Evolutionary conservation across 2,113 vertebrate species (phyloP).

Genomic region (Ascaphus truei): DNA sequence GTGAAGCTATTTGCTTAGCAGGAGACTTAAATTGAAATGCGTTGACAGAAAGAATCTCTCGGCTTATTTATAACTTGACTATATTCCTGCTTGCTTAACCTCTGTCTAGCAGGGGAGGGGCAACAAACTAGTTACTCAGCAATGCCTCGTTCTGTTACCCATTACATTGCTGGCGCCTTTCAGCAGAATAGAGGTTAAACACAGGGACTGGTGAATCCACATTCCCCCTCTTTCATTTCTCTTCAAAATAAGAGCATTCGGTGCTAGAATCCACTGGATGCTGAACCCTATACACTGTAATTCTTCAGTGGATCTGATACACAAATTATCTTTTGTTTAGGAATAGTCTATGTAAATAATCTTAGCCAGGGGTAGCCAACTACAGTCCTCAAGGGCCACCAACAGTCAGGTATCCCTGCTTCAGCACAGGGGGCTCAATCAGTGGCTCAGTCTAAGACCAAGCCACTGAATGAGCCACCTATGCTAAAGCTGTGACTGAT

Average conservation of each 20-base stretch:
- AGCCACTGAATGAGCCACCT: too few relatives aligned
- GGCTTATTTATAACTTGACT: constrained; percentile 52
- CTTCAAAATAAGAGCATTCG: too few relatives aligned
- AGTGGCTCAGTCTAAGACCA: too few relatives aligned
- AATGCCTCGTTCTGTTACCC: not conserved
- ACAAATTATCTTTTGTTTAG: too few relatives aligned
- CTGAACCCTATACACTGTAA: too few relatives aligned
- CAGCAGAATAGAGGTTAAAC: constrained; percentile 1
- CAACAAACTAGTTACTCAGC: not conserved
- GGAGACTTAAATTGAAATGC: constrained; percentile 57
- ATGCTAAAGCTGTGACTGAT: too few relatives aligned
- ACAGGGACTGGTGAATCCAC: not conserved
- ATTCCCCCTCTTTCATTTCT: too few relatives aligned
- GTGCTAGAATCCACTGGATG: too few relatives aligned
- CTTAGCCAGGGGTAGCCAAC: not conserved
- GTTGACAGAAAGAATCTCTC: constrained; percentile 57
- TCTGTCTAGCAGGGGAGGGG: not conserved
- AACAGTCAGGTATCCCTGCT: too few relatives aligned
- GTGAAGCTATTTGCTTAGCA: constrained; percentile 52
- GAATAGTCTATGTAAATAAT: not conserved
- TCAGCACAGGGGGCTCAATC: too few relatives aligned
- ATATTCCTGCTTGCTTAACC: constrained; percentile 48
- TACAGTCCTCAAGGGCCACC: too few relatives aligned
- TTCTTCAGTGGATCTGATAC: too few relatives aligned
- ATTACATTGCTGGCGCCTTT: not conserved